Conservation (phyloP, 1,140 invertebrate species). For the Luehdorfia chinensis region DNA sequence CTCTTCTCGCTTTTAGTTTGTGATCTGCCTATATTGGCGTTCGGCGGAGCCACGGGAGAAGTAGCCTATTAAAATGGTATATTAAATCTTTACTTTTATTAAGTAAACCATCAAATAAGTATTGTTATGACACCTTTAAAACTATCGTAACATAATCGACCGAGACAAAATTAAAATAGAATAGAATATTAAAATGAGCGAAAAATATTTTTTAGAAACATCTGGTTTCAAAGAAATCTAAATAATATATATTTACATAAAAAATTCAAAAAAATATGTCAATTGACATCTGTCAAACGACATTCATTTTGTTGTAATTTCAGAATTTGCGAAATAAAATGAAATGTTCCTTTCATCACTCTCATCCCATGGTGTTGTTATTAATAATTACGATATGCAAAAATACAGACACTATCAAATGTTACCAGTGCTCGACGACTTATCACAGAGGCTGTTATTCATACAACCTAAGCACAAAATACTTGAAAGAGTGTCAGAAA, state of each 20-base stretch:
- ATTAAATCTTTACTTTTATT: too few species aligned
- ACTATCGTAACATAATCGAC: too few species aligned
- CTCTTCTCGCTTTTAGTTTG: conserved; percentile 92
- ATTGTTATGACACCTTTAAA: too few species aligned
- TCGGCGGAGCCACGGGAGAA: conserved; percentile 78
- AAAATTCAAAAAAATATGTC: too few species aligned
- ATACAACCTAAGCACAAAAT: conserved; percentile 36
- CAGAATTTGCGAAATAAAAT: background rate
- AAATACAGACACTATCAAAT: conserved; percentile 36
- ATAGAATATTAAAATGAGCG: too few species aligned
- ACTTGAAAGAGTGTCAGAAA: conserved; percentile 42
- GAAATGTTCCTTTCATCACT: conserved; percentile 3
- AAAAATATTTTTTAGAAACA: too few species aligned
- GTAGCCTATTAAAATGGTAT: conserved; percentile 57
- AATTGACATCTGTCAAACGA: background rate
- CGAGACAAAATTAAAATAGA: too few species aligned
- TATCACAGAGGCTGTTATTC: conserved; percentile 36
- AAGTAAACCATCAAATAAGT: too few species aligned
- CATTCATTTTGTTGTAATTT: too few species aligned
- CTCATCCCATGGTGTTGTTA: conserved; percentile 18
- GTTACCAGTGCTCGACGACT: conserved; percentile 54
- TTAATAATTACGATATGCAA: conserved; percentile 24
- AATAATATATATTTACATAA: too few species aligned
- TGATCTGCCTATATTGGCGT: conserved; percentile 79
- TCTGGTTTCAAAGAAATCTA: too few species aligned